Percentiles rank a stretch among this genome's conserved stretches.
Conservation (phyloP, 2,113 vertebrate genomes). For the Platysteira castanea region DNA sequence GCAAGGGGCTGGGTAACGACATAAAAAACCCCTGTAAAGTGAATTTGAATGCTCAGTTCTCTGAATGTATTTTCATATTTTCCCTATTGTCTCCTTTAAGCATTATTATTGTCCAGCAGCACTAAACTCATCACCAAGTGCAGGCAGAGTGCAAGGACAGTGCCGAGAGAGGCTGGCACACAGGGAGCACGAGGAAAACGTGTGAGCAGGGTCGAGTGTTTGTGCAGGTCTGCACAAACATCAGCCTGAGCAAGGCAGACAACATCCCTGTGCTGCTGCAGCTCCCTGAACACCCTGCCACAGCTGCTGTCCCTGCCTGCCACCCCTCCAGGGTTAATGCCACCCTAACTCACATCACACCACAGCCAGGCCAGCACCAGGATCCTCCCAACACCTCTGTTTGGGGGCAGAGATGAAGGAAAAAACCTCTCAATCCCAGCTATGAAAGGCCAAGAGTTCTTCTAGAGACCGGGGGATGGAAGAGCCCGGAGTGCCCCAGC, state of each 20-base stretch:
- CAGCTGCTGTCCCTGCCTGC: neutral
- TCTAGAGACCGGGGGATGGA: neutral
- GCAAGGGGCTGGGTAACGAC: rapidly evolving
- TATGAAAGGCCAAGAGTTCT: neutral
- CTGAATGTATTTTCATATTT: neutral
- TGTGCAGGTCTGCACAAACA: neutral
- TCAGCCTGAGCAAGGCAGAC: neutral
- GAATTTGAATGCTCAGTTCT: neutral
- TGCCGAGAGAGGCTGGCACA: rapidly evolving
- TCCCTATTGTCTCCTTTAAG: neutral
- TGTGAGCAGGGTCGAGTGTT: neutral
- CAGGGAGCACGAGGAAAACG: neutral
- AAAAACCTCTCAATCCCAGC: neutral
- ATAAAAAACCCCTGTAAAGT: neutral
- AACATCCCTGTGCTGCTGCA: neutral
- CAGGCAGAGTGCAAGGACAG: neutral
- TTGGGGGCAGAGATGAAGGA: neutral
- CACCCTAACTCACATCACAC: neutral
- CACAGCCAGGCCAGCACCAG: neutral
- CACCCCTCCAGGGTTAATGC: neutral
- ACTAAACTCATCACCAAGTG: neutral
- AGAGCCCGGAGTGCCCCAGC: neutral
- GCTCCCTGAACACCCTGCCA: neutral
- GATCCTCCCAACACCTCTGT: rapidly evolving
- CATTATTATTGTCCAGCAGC: neutral